phyloP scores from a whole-genome alignment of 2,113 vertebrate species.

The Butorides virescens region DNA sequence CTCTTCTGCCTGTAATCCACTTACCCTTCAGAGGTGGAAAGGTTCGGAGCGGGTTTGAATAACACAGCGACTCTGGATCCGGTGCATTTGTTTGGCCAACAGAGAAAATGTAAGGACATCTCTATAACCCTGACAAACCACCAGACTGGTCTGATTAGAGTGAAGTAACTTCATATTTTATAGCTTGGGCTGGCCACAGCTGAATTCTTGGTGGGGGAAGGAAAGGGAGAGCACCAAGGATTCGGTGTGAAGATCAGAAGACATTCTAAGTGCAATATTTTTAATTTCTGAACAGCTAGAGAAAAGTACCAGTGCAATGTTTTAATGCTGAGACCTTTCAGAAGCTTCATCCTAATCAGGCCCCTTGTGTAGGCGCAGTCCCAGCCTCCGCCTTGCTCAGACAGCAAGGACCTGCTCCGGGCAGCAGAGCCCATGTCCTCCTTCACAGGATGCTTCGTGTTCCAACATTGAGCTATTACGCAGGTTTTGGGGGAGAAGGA shows the following conservation, averaged over 20 bases:
- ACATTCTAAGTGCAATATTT: not conserved
- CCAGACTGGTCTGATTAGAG: not conserved
- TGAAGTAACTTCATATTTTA: not conserved
- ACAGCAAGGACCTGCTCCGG: not conserved
- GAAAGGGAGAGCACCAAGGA: not conserved
- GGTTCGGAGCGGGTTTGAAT: not conserved
- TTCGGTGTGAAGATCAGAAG: not conserved
- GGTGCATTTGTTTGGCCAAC: not conserved
- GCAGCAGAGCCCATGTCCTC: not conserved
- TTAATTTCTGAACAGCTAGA: not conserved
- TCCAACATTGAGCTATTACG: not conserved
- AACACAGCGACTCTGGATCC: not conserved
- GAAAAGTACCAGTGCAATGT: not conserved
- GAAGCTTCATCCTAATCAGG: not conserved
- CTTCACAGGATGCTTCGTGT: not conserved
- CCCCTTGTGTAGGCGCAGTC: not conserved
- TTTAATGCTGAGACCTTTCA: not conserved
- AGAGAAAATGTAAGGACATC: accelerated
- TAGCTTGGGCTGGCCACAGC: not conserved
- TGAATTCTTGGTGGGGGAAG: not conserved
- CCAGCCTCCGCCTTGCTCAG: not conserved
- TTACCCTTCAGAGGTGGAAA: not conserved
- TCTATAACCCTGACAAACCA: not conserved
- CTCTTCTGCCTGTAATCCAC: not conserved
- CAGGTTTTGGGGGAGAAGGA: not conserved